Percentiles rank a stretch among this genome's conserved stretches.
Evolutionary conservation across 2,888 invertebrate genomes (phyloP).

Genomic region (Arge pagana): DNA sequence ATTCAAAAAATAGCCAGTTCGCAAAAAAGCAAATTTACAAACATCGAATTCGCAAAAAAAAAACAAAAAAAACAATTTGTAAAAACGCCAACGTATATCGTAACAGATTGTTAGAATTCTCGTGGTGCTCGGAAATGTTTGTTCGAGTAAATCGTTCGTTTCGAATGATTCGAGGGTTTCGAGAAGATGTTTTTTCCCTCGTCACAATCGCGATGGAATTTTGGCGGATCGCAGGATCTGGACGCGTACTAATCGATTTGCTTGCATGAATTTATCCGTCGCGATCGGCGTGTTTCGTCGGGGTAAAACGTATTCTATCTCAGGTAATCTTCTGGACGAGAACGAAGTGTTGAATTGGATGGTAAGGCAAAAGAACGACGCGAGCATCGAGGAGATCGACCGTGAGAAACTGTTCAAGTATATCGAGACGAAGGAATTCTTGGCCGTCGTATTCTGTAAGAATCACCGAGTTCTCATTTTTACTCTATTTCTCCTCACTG

Average conservation of each 20-base stretch:
- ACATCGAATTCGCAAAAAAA: no score
- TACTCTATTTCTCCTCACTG: conserved; percentile 8
- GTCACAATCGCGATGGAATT: no score
- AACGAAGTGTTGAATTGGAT: conserved; percentile 88
- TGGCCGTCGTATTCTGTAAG: conserved; percentile 93
- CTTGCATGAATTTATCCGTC: background rate
- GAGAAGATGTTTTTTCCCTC: no score
- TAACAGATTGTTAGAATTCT: no score
- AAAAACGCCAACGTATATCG: no score
- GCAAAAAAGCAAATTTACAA: no score
- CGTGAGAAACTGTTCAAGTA: conserved; percentile 81
- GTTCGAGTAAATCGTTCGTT: background rate
- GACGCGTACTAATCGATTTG: background rate
- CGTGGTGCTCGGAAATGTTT: no score
- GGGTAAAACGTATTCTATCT: conserved; percentile 29
- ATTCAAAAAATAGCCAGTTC: no score
- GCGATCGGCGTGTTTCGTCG: background rate
- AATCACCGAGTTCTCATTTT: background rate
- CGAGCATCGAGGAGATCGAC: conserved; percentile 88
- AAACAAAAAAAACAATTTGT: no score
- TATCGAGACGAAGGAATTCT: conserved; percentile 87
- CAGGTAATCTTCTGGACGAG: conserved; percentile 78
- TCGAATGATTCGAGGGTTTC: background rate
- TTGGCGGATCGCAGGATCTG: no score
- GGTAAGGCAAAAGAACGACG: conserved; percentile 87